Evolutionary conservation across 2,888 invertebrate genomes (phyloP).

Genomic region (Drosophila siamana): DNA sequence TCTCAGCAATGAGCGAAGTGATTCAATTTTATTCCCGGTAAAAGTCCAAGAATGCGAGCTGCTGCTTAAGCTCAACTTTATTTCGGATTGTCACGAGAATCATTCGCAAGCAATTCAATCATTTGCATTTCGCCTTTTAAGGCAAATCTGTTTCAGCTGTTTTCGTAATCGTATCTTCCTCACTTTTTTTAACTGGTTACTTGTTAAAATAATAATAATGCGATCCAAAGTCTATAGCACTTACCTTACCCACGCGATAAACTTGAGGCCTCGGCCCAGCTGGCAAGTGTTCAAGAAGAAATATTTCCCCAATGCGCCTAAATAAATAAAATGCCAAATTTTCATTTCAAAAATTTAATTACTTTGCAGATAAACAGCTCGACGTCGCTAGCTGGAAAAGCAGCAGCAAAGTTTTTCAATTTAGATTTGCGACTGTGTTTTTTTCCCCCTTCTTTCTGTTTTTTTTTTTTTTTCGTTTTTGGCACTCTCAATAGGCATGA

Average conservation of each 20-base stretch:
- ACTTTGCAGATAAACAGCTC: constrained; percentile 26
- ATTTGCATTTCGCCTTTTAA: background rate
- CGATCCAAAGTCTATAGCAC: constrained; percentile 40
- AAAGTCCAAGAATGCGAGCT: background rate
- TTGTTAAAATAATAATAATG: no score
- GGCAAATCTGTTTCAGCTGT: constrained; percentile 3
- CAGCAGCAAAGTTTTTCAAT: constrained; percentile 47
- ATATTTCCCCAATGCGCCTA: constrained; percentile 18
- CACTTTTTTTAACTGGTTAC: no score
- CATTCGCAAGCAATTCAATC: background rate
- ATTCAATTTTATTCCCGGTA: constrained; percentile 1
- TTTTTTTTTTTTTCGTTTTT: constrained; percentile 10
- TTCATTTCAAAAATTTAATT: constrained; percentile 52
- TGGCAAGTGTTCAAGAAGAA: constrained; percentile 72
- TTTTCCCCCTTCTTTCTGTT: background rate
- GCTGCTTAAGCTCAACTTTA: background rate
- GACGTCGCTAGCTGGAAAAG: constrained; percentile 16
- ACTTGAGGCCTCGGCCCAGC: constrained; percentile 25
- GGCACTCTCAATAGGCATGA: constrained; percentile 22
- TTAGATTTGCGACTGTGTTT: constrained; percentile 22
- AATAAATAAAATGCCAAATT: constrained; percentile 30
- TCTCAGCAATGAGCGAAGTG: background rate
- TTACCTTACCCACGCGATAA: constrained; percentile 67
- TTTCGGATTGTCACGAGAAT: background rate
- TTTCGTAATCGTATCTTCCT: no score